Evolutionary conservation across 1,140 invertebrate genomes (phyloP), one percentile per base, ranked within the genome.

Genomic region (Fopius arisanus): DNA sequence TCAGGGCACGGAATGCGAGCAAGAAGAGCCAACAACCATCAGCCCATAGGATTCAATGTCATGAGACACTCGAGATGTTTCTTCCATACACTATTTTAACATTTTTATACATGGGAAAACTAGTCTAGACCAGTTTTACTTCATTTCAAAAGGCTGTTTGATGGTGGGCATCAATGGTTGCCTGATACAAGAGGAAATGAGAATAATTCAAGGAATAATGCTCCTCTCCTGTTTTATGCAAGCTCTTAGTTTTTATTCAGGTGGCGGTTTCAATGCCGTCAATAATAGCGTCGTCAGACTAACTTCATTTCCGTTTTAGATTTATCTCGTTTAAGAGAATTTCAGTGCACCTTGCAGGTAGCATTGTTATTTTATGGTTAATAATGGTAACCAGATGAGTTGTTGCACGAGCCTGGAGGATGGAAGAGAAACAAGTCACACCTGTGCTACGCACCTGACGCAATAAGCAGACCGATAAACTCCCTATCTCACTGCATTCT

Each of bases 1-100:
- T 31, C 26, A 65, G 62, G 62, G 62, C n/a, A 29, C 62, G 28
- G 62, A 65, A 65, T 65, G 62, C 28, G 26, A 31, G 62, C 28
- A 65, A 65, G 29, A 65, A 59, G 54, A 51, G 43, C 14, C n/a
- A 1, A n/a, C 43, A 21, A 14, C 21, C 3, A 59, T 59, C 54
- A 59, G 10, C 19, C n/a, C 14, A 23, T 9, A 26, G 54, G 10
- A 48, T 59, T 59, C 54, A 59, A 28, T 59, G 54, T 59, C 54
- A 59, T 59, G 54, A 59, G 54, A 59, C 54, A 59, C 10, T 19
- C 43, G 19, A 26, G 14, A 59, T 59, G 10, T 59, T 59, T 59
- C 23, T 59, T 59, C 54, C 23, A 59, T 28, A 12, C 23, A 59
- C 19, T 59, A 59, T 59, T 59, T 59, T 59, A 26, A 26, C 12